phyloP scores from a whole-genome alignment of 2,113 vertebrate genomes.

The Brienomyrus brachyistius region DNA sequence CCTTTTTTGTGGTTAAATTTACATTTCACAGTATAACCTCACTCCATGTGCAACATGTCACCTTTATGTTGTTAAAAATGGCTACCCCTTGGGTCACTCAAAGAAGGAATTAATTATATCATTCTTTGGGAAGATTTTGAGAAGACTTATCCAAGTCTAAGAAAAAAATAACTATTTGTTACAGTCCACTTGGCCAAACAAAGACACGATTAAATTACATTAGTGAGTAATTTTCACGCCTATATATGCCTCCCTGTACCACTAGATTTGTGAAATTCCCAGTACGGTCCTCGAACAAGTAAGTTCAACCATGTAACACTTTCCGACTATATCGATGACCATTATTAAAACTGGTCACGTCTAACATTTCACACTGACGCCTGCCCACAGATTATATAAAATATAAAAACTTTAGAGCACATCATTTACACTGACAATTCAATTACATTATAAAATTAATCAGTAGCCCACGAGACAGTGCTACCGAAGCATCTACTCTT shows the following conservation, averaged over 20 bases:
- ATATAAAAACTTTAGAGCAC: background rate
- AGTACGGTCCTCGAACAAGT: background rate
- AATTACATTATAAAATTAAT: background rate
- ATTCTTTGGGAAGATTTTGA: background rate
- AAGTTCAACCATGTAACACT: background rate
- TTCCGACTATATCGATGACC: background rate
- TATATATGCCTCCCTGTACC: background rate
- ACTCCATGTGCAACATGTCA: background rate
- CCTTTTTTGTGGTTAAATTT: background rate
- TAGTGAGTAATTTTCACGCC: background rate
- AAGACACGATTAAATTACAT: background rate
- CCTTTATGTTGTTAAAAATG: background rate
- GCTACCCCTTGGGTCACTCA: background rate
- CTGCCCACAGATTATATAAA: background rate
- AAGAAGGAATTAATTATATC: background rate
- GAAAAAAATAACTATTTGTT: background rate
- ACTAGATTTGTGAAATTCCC: background rate
- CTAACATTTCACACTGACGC: background rate
- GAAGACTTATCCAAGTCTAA: background rate
- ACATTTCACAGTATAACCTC: background rate
- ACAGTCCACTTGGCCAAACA: background rate
- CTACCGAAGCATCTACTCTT: background rate
- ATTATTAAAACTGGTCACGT: background rate
- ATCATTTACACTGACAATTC: background rate
- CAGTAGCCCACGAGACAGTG: background rate